Conservation (phyloP, 2,797 vertebrate genomes). For the Salmo trutta region DNA sequence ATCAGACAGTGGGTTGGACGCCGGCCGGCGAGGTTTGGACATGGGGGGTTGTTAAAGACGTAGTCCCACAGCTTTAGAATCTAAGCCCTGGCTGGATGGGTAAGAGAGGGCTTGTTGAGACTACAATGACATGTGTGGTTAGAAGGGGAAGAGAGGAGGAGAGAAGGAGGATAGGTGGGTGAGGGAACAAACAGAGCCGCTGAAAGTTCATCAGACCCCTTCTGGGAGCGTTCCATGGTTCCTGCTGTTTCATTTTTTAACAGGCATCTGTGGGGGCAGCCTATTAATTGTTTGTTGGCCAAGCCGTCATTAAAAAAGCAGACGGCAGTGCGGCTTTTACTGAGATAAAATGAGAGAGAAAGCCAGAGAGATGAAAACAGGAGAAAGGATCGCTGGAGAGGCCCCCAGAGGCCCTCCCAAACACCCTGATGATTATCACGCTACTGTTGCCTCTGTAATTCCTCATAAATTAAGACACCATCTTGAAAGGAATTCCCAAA, state of each 20-base stretch:
- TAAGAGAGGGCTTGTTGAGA: slow-evolving; percentile 9
- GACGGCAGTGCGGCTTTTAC: slow-evolving; percentile 64
- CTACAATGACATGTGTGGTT: background rate
- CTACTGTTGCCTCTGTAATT: slow-evolving; percentile 69
- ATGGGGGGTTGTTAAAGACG: slow-evolving; percentile 64
- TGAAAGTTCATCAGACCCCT: slow-evolving; percentile 46
- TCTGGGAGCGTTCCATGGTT: slow-evolving; percentile 48
- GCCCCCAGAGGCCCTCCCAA: slow-evolving; percentile 63
- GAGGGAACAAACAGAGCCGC: slow-evolving; percentile 50
- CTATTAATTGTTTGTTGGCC: slow-evolving; percentile 77
- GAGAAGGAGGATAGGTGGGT: slow-evolving; percentile 7
- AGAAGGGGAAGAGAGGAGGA: background rate
- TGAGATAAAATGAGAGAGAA: slow-evolving; percentile 57
- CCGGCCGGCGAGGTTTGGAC: slow-evolving; percentile 59
- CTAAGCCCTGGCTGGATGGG: slow-evolving; percentile 46
- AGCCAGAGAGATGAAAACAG: slow-evolving; percentile 57
- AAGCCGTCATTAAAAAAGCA: slow-evolving; percentile 73
- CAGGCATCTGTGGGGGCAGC: slow-evolving; percentile 64
- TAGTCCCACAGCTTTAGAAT: slow-evolving; percentile 60
- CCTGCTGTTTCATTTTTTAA: slow-evolving; percentile 62
- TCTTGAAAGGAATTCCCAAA: slow-evolving; percentile 76
- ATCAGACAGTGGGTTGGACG: slow-evolving; percentile 66
- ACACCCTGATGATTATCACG: slow-evolving; percentile 70
- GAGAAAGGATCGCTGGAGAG: slow-evolving; percentile 61
- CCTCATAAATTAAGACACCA: slow-evolving; percentile 73